Evolutionary conservation across 2,797 vertebrate genomes (phyloP), one percentile per base, ranked within the genome.

Genomic region (Epinephelus awoara): DNA sequence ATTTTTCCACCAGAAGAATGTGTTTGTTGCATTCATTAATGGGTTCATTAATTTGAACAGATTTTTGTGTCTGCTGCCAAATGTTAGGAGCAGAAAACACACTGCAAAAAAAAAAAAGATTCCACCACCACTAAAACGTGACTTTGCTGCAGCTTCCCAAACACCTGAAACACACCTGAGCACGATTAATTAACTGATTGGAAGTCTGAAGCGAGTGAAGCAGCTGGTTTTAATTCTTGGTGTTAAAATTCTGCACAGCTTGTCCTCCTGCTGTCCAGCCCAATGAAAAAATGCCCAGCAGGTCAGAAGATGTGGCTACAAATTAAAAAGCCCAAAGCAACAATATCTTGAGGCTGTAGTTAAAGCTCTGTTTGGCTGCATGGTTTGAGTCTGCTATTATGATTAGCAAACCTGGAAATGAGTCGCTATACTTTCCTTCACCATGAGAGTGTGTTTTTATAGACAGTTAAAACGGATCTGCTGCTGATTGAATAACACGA

Each of bases 381-480:
- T 40, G 21, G 23, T 63, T 23, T 25, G 11, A 51, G 72, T 62
- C 18, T 54, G 67, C 3, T 65, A 64, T 79, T 74, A 34, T 46
- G 61, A 77, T 83, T 57, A 86, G 61, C 27, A 58, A 69, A 69
- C 34, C 44, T 63, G 59, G 29, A 71, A 71, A 75, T 21, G 15
- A 74, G 57, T 46, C n/a, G 0, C 23, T 61, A 38, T 19, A 10
- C 44, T 67, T 61, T 6, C 38, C 9, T 52, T 62, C 23, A 38
- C 29, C 40, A 13, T 19, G 42, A 67, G 1, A 13, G 13, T 34
- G 1, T 44, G 17, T 64, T 57, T 76, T 49, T 50, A 27, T 44
- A 10, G 15, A 9, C 2, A 15, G 19, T 23, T 23, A 44, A 25
- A 72, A 14, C 29, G 2, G 7, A 21, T 62, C 25, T 62, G 47